Evolutionary conservation across 1,140 invertebrate species (phyloP), one percentile per base, ranked within the genome.

Genomic region (Glomeris maerens): DNA sequence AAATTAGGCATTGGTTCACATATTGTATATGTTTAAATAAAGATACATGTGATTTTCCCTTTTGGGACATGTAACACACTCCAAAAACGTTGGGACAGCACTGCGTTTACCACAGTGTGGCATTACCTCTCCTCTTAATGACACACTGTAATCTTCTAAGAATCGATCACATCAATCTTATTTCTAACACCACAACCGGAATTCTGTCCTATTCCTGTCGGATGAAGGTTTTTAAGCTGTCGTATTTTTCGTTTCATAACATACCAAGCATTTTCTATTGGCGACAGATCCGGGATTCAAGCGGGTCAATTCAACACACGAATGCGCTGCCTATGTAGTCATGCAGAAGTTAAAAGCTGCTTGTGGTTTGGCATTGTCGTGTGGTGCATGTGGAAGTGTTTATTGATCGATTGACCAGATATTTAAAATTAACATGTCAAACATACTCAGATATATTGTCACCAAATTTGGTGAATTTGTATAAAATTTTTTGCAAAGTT

Each of bases 181-280:
- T n/a, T n/a, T 36, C 31, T 36, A 26, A 31, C 23, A 5, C 13
- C 14, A 13, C 7, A 46, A 31, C 2, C 29, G 2, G n/a, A n/a
- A n/a, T n/a, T 17, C 20, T 14, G 14, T 49, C 20, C 20, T 27
- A 2, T 23, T 2, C 38, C 17, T 3, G n/a, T 1, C 20, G 17
- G 4, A n/a, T 20, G 23, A 21, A 52, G 22, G 36, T 20, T 23
- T 22, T 23, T 29, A 2, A 41, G 14, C 38, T 46, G 31, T 49
- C 46, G 4, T 51, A 36, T 53, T 38, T 51, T 20, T 51, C 2
- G 25, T n/a, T 27, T 22, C 13, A 49, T 27, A 50, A 50, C 20
- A 50, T 17, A 17, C 20, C 7, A 50, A 20, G 17, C n/a, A 48
- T 21, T 20, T 51, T 23, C n/a, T 52, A 21, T 27, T 51, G n/a